Conservation (phyloP, 2,888 invertebrate genomes). For the Eurytoma californica region DNA sequence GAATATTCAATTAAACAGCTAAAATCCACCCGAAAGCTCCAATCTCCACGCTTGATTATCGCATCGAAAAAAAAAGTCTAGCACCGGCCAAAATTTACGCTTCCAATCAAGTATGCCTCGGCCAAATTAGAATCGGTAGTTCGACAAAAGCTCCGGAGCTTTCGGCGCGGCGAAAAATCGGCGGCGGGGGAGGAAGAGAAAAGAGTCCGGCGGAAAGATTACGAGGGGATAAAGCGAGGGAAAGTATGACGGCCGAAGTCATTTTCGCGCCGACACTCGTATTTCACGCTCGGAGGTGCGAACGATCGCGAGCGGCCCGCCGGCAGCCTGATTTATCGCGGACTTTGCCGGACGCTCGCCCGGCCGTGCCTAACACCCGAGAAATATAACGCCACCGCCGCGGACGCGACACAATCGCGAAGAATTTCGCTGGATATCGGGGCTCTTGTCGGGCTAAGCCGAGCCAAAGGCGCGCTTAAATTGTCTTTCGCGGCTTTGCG, state of each 20-base stretch:
- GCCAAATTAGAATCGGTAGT: not conserved
- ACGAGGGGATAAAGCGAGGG: not conserved
- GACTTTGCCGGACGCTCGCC: conserved; percentile 22
- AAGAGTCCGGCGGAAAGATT: not conserved
- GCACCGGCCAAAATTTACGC: no score
- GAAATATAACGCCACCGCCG: conserved; percentile 15
- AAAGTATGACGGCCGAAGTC: conserved; percentile 22
- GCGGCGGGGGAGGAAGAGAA: not conserved
- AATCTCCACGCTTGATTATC: no score
- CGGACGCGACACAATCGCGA: conserved; percentile 24
- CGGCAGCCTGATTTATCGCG: conserved; percentile 36
- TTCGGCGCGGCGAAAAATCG: not conserved
- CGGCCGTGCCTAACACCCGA: conserved; percentile 14
- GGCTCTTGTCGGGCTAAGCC: not conserved
- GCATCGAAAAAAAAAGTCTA: no score
- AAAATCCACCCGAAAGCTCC: no score
- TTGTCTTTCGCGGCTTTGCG: not conserved
- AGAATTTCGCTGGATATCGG: not conserved
- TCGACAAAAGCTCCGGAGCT: not conserved
- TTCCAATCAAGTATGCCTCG: no score
- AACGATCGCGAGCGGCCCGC: not conserved
- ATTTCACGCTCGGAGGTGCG: conserved; percentile 31
- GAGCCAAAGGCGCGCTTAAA: not conserved
- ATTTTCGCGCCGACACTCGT: conserved; percentile 32
- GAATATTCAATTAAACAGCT: no score